Evolutionary conservation across 2,113 vertebrate genomes (phyloP).

Genomic region (Sphaerodactylus townsendi): DNA sequence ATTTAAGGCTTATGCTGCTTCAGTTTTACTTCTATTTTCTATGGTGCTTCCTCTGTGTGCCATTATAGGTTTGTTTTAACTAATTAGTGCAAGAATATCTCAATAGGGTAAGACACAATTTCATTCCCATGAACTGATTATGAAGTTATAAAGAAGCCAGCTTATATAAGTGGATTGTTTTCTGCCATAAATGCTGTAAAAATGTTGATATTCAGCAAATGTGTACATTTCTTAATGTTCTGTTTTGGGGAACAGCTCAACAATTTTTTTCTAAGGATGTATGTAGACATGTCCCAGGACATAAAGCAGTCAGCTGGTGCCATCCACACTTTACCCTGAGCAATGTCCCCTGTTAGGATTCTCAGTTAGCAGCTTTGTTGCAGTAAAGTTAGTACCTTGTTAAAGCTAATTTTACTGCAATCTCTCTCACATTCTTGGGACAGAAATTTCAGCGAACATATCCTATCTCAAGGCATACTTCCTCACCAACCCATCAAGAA

Average conservation of each 20-base stretch:
- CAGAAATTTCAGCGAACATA: neutral
- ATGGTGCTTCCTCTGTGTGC: constrained; percentile 1
- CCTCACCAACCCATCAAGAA: neutral
- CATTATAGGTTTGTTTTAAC: neutral
- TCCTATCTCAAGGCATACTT: neutral
- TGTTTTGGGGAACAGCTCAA: constrained; percentile 11
- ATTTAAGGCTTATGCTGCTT: constrained; percentile 1
- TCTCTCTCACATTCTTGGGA: neutral
- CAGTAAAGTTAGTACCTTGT: neutral
- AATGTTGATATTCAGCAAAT: constrained; percentile 3
- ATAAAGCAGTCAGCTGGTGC: neutral
- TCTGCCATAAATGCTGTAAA: constrained; percentile 40
- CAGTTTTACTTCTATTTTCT: constrained; percentile 22
- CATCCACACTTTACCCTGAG: neutral
- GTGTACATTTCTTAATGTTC: constrained; percentile 29
- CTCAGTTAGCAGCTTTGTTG: neutral
- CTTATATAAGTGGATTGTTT: constrained; percentile 31
- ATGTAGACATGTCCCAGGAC: neutral
- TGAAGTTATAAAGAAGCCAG: constrained; percentile 28
- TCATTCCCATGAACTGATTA: neutral
- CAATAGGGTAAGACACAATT: constrained; percentile 2
- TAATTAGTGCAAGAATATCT: constrained; percentile 11
- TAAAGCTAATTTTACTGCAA: neutral
- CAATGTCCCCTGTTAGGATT: neutral
- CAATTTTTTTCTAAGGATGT: constrained; percentile 15